Conservation (phyloP, 2,888 invertebrate genomes). For the Pandemis cinnamomeana region DNA sequence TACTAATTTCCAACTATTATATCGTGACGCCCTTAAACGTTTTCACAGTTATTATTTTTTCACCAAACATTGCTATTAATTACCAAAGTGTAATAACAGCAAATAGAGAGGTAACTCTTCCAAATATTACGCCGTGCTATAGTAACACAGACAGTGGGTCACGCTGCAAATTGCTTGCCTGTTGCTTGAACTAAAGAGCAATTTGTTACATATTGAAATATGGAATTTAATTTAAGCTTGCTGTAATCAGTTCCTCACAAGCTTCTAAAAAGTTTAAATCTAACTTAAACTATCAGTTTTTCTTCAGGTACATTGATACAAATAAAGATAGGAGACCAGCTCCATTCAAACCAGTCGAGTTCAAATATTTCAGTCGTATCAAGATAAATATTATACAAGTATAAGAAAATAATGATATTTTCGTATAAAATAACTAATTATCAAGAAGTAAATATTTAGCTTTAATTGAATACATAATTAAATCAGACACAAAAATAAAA, state of each 20-base stretch:
- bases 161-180: no score
- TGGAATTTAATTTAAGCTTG: not conserved
- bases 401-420: not conserved
- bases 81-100: no score
- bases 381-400: not conserved
- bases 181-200: no score
- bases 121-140: no score
- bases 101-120: no score
- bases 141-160: no score
- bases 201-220: no score
- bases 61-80: no score
- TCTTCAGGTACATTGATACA: conserved; percentile 37
- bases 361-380: conserved; percentile 19
- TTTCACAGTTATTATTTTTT: no score
- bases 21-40: not conserved
- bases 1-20: not conserved
- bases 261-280: not conserved
- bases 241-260: not conserved
- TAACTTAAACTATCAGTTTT: conserved; percentile 36
- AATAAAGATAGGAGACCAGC: conserved; percentile 25
- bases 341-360: conserved; percentile 14
- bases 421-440: not conserved
- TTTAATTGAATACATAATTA: no score
- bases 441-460: no score
- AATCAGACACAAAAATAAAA: no score